Conservation (phyloP, 1,140 invertebrate species). For the Leptopilina boulardi region DNA sequence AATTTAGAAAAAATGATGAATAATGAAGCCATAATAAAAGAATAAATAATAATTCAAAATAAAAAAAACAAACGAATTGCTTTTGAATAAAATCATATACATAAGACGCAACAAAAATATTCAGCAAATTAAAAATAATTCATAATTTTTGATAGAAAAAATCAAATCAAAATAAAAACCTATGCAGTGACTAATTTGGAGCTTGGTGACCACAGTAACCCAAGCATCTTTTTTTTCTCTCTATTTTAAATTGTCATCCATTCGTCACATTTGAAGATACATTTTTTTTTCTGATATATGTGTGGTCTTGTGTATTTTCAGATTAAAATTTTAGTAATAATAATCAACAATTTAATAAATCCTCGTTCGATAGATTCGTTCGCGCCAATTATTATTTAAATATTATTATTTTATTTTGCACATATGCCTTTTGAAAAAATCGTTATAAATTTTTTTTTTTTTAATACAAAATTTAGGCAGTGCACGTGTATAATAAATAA, state of each 20-base stretch:
- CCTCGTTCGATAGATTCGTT: constrained; percentile 20
- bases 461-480: constrained; percentile 56
- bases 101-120: constrained; percentile 49
- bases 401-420: constrained; percentile 38
- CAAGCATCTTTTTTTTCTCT: constrained; percentile 68
- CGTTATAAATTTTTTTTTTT: neutral
- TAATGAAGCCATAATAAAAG: constrained; percentile 48
- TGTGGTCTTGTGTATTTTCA: constrained; percentile 49
- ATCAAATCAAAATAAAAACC: constrained; percentile 60
- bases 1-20: constrained; percentile 46
- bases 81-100: constrained; percentile 47
- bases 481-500: constrained; percentile 73
- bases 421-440: constrained; percentile 21
- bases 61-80: constrained; percentile 46
- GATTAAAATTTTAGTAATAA: constrained; percentile 39
- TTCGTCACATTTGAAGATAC: constrained; percentile 54
- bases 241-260: constrained; percentile 52
- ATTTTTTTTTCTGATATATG: constrained; percentile 36
- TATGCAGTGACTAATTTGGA: constrained; percentile 69
- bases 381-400: constrained; percentile 32
- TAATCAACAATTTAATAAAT: constrained; percentile 35
- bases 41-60: constrained; percentile 54
- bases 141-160: constrained; percentile 39
- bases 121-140: constrained; percentile 42
- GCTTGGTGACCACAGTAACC: constrained; percentile 76